Percentiles rank a stretch among this genome's conserved stretches.
Evolutionary conservation across 2,113 vertebrate genomes (phyloP).

Genomic region (Nothoprocta perdicaria): DNA sequence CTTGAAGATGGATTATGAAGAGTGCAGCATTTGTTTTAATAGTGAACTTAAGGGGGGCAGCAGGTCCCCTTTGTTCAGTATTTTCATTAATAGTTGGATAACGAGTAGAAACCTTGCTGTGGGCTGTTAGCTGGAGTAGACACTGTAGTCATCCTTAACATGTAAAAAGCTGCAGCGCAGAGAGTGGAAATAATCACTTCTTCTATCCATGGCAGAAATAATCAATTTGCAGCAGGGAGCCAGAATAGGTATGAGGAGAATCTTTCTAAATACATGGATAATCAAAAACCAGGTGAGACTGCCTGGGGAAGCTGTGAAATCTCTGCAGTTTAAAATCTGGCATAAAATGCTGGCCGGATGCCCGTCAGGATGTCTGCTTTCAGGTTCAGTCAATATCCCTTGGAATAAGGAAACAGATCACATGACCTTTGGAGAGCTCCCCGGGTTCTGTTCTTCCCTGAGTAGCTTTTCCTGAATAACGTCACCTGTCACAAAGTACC

Average conservation of each 20-base stretch:
- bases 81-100: not conserved
- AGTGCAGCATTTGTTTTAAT: not conserved
- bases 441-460: too few species aligned
- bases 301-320: not conserved
- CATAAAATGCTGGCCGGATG: not conserved
- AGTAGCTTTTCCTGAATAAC: not conserved
- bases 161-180: not conserved
- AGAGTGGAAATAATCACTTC: not conserved
- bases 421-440: too few species aligned
- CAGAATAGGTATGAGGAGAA: rapidly evolving
- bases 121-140: not conserved
- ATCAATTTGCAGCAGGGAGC: not conserved
- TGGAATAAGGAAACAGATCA: too few species aligned
- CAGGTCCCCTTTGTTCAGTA: not conserved
- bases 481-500: not conserved
- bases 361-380: not conserved
- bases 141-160: not conserved
- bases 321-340: not conserved
- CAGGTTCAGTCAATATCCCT: too few species aligned
- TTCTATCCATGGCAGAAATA: not conserved
- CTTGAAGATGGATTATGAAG: not conserved
- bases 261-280: not conserved
- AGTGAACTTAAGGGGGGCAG: not conserved
- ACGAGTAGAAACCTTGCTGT: not conserved
- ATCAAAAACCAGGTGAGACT: not conserved